Base-by-base conservation (phyloP, 2,888 invertebrate genomes). In the Eulithis prunata region DNA sequence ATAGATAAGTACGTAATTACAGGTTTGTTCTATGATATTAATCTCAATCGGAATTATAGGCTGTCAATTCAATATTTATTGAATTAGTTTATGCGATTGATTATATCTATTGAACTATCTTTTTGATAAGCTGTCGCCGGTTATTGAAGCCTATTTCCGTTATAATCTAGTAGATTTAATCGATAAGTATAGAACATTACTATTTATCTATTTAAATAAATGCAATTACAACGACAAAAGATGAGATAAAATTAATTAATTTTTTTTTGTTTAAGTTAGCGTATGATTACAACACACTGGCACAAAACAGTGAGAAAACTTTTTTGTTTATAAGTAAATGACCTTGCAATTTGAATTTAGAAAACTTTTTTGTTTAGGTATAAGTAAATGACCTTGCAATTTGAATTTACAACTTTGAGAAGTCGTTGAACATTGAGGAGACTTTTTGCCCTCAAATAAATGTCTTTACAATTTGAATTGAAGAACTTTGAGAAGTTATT, bases 91-190 rank as follows among this genome's bases (percentile, higher is more conserved):
- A 46, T n/a, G 32, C 43, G 51, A 56, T 45, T n/a, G 51, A 60
- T 49, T 14, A 36, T 59, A 57, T 57, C 56, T 46, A 14, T 65
- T n/a, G 21, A 60, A 38, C 2, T 57, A 56, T 57, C 45, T 57
- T 32, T 46, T 57, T 53, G 56, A 56, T 55, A 57, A 14, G 56
- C 59, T 59, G 59, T 59, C 64, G 46, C 54, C 13, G 32, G 58
- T 21, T 10, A 21, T 41, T 67, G 63, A 67, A 43, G 67, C 57
- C 60, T 57, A 63, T 64, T 56, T 67, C 63, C 67, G 60, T 56
- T 45, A 45, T 21, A 62, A 43, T 51, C 38, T 52, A 6, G 59
- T 59, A 59, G 43, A 13, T 51, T 57, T 57, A 28, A 51, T 21
- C 28, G 46, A 57, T 57, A 32, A 46, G 56, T 43, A 43, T 2